Conservation (phyloP, 30 jellyfish, hydroid and myxozoan species). For the Aurelia coerulea region DNA sequence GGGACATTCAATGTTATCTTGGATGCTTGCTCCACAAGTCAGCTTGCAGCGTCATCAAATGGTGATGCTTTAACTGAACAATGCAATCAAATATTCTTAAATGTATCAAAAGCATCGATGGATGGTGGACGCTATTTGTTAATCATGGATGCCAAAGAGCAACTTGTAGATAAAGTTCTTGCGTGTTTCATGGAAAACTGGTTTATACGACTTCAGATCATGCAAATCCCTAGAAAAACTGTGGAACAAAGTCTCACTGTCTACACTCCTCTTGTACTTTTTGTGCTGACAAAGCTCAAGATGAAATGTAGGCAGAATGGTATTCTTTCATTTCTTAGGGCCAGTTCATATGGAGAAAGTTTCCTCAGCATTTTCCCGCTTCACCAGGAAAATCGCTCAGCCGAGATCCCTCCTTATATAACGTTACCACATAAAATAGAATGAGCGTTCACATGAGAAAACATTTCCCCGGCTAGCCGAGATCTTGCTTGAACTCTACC, state of each 20-base stretch:
- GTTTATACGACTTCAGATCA: constrained; percentile 30
- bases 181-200: constrained; percentile 43
- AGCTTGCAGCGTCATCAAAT: not conserved
- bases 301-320: constrained; percentile 24
- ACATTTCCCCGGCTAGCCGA: too few relatives aligned
- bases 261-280: constrained; percentile 21
- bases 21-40: constrained; percentile 6
- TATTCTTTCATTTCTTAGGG: not conserved
- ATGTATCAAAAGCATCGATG: constrained; percentile 1
- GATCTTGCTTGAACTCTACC: too few relatives aligned
- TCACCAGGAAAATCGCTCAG: too few relatives aligned
- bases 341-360: too few relatives aligned
- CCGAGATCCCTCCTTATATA: too few relatives aligned
- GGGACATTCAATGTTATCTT: not conserved
- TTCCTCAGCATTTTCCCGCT: too few relatives aligned
- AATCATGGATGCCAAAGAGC: constrained; percentile 60
- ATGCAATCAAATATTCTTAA: not conserved
- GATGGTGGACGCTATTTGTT: constrained; percentile 83
- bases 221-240: not conserved
- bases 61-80: not conserved
- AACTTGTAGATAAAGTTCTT: constrained; percentile 28
- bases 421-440: too few relatives aligned
- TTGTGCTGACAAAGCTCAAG: constrained; percentile 31
- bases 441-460: too few relatives aligned
- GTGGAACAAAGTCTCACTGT: constrained; percentile 22